Evolutionary conservation across 2,888 invertebrate genomes (phyloP).

Genomic region (Amblyjoppa proteus): DNA sequence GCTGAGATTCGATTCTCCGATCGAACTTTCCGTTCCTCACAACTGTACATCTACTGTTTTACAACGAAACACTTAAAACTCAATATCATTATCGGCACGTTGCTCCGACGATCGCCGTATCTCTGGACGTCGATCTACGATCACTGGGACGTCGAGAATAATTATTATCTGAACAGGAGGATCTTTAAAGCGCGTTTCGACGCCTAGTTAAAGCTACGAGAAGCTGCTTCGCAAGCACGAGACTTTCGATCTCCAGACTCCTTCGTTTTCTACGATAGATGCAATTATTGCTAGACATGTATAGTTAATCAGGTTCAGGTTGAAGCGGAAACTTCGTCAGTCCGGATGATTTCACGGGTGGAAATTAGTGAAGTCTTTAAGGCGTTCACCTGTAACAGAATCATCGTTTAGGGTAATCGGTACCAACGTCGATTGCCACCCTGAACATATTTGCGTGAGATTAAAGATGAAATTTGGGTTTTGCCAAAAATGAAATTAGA

Average conservation of each 20-base stretch:
- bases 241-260: constrained; percentile 1
- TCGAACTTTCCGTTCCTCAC: not conserved
- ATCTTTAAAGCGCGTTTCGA: constrained; percentile 36
- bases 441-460: too few relatives aligned
- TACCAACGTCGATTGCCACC: too few relatives aligned
- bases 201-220: constrained; percentile 63
- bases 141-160: constrained; percentile 47
- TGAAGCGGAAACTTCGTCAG: constrained; percentile 50
- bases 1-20: constrained; percentile 41
- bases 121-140: constrained; percentile 32
- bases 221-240: constrained; percentile 23
- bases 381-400: constrained; percentile 78
- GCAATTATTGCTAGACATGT: constrained; percentile 39
- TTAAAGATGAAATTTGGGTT: too few relatives aligned
- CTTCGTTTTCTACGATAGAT: constrained; percentile 1
- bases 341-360: constrained; percentile 63
- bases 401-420: not conserved
- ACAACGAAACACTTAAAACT: constrained; percentile 21
- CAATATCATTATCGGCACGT: constrained; percentile 1
- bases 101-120: constrained; percentile 6
- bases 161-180: constrained; percentile 39
- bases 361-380: constrained; percentile 80
- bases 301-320: constrained; percentile 59
- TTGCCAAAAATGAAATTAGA: too few relatives aligned
- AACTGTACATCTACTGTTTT: not conserved